phyloP scores from a whole-genome alignment of 2,888 invertebrate species.

The Phengaris arion region DNA sequence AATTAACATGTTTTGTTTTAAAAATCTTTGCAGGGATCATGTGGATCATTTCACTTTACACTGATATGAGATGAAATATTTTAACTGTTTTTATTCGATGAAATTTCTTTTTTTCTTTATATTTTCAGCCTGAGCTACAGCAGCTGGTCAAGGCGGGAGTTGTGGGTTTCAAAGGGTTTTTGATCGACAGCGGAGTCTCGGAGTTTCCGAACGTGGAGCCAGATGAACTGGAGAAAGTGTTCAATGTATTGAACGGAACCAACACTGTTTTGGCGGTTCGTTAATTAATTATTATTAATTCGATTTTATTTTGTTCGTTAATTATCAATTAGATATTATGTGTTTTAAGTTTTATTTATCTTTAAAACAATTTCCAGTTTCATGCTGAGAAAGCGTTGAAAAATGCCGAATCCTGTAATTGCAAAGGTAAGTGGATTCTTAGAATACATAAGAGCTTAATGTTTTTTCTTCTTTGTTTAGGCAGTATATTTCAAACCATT shows the following conservation, averaged over 20 bases:
- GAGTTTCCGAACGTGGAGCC: conserved; percentile 82
- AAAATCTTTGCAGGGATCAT: no score
- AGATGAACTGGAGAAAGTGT: conserved; percentile 75
- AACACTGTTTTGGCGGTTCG: conserved; percentile 82
- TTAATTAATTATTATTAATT: conserved; percentile 30
- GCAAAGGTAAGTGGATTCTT: conserved; percentile 19
- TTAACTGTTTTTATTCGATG: no score
- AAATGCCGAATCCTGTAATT: conserved; percentile 33
- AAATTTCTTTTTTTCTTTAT: not conserved
- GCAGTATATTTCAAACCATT: no score
- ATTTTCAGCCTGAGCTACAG: conserved; percentile 69
- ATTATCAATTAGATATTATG: no score
- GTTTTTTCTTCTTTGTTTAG: no score
- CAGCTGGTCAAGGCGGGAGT: conserved; percentile 81
- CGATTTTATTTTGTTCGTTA: no score
- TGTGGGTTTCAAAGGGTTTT: conserved; percentile 85
- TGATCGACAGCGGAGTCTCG: conserved; percentile 81
- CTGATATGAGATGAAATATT: no score
- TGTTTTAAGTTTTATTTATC: not conserved
- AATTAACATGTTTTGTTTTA: no score
- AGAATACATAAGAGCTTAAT: not conserved
- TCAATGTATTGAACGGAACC: conserved; percentile 77
- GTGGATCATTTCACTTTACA: no score
- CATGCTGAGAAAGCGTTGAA: conserved; percentile 79
- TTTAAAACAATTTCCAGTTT: conserved; percentile 70